Percentiles rank a stretch among this genome's conserved stretches.
Evolutionary conservation across 2,113 vertebrate species (phyloP).

Genomic region (Mellivora capensis): DNA sequence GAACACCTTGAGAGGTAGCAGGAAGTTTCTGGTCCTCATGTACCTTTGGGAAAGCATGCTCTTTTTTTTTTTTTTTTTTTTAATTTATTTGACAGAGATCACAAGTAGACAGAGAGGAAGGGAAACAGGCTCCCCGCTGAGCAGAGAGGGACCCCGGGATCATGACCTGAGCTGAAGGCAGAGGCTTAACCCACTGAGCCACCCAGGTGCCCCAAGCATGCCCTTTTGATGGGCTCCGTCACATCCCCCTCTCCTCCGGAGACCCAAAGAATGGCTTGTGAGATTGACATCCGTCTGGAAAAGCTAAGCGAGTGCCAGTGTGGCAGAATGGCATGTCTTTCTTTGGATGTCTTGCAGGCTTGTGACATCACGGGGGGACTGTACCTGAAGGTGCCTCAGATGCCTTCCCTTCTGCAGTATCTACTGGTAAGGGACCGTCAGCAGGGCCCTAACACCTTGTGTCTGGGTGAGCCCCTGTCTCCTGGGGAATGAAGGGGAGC

Average conservation of each 20-base stretch:
- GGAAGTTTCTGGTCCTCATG: neutral
- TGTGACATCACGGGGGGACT: constrained; percentile 97
- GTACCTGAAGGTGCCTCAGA: constrained; percentile 95
- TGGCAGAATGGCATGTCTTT: neutral
- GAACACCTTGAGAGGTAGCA: neutral
- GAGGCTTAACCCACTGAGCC: too few species aligned
- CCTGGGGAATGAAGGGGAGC: neutral
- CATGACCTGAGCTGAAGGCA: too few species aligned
- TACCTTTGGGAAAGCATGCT: neutral
- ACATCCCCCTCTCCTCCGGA: neutral
- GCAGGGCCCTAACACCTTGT: rapidly evolving
- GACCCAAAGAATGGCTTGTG: neutral
- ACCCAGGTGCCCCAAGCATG: too few species aligned
- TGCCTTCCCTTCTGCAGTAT: constrained; percentile 92
- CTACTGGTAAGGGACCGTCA: constrained; percentile 87
- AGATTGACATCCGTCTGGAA: neutral
- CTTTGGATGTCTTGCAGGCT: constrained; percentile 84
- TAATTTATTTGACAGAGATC: too few species aligned
- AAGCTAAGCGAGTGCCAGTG: neutral
- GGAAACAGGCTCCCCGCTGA: too few species aligned
- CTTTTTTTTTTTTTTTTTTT: too few species aligned
- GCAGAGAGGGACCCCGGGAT: too few species aligned
- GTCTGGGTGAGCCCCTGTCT: neutral
- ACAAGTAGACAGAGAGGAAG: too few species aligned
- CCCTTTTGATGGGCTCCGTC: neutral